Base-by-base conservation (phyloP, 1,140 invertebrate genomes). In the Coptotermes formosanus region DNA sequence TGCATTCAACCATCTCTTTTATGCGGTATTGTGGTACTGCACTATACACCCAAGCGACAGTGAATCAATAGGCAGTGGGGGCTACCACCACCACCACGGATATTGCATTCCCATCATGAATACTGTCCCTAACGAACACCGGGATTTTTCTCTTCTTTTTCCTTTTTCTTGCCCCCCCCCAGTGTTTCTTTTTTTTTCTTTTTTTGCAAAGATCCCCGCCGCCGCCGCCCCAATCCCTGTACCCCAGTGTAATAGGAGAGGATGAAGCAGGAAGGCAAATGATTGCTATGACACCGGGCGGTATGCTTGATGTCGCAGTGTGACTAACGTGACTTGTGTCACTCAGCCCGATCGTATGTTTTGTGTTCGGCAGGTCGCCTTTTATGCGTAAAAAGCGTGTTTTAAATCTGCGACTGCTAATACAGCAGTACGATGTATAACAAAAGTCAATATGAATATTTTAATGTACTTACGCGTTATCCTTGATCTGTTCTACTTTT, bases 91-190 rank as follows among this genome's bases (percentile, higher is more conserved):
- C 64, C 16, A 16, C 59, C 21, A 23, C 64, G 64, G 64, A 75
- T 75, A 75, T 75, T 75, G n/a, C 64, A 75, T 75, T 75, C 64
- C 64, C 64, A 75, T 75, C 64, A 75, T 75, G 64, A 75, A 75
- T 75, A 75, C 64, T 8, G 64, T 30, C 64, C 64, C 1, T 75
- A 75, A 75, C 64, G 64, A 75, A 75, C 64, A 6, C 64, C 25
- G 64, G 64, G 14, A n/a, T 75, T 75, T 75, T 75, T 55, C 19
- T 55, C 9, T 19, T 55, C n/a, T n/a, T n/a, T n/a, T n/a, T n/a
- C n/a, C n/a, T n/a, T n/a, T n/a, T n/a, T n/a, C n/a, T 9, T 55
- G 52, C 52, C 52, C 52, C 52, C 52, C 19, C 52, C 52, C n/a
- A n/a, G n/a, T n/a, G n/a, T n/a, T n/a, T n/a, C n/a, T n/a, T n/a